These are phyloP conservation scores for Auanema freiburgensis DNA, from an alignment of 2,888 invertebrate genomes.

Conservation along the genomic window DNA sequence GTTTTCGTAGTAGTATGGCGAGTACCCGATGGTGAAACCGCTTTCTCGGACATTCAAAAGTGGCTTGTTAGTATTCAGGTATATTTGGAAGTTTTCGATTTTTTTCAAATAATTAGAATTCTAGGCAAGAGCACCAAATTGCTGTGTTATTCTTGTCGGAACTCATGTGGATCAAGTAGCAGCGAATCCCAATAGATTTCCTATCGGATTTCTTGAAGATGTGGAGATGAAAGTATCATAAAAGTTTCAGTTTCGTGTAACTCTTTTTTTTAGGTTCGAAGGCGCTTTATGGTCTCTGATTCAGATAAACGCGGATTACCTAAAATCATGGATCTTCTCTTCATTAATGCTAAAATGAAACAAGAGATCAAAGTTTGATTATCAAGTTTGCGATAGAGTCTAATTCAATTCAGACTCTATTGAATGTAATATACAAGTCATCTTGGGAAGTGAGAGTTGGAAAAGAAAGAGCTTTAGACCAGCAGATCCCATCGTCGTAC, in stretches of 20 bases:
- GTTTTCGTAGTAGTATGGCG: constrained; percentile 93
- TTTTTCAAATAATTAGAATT: constrained; percentile 7
- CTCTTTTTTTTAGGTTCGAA: constrained; percentile 23
- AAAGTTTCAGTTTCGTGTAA: neutral
- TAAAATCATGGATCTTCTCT: constrained; percentile 65
- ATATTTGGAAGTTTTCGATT: neutral
- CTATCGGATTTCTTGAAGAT: constrained; percentile 73
- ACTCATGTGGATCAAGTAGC: constrained; percentile 82
- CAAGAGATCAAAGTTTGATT: constrained; percentile 78
- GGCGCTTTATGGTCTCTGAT: constrained; percentile 83
- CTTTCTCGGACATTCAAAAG: constrained; percentile 84
- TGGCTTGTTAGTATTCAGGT: constrained; percentile 94
- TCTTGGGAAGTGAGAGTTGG: constrained; percentile 79
- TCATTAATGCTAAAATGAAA: constrained; percentile 69
- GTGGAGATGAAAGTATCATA: constrained; percentile 72
- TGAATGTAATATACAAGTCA: constrained; percentile 81
- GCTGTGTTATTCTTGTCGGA: constrained; percentile 92
- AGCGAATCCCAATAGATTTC: constrained; percentile 69
- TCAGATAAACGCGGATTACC: constrained; percentile 85
- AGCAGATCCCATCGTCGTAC: constrained; percentile 93
- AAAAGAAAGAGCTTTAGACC: constrained; percentile 85
- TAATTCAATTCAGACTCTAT: constrained; percentile 11
- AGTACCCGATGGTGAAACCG: constrained; percentile 85
- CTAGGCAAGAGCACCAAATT: constrained; percentile 89
- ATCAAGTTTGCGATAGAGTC: no score